Base-by-base conservation (phyloP, 2,888 invertebrate species). In the Xestia c-nigrum region DNA sequence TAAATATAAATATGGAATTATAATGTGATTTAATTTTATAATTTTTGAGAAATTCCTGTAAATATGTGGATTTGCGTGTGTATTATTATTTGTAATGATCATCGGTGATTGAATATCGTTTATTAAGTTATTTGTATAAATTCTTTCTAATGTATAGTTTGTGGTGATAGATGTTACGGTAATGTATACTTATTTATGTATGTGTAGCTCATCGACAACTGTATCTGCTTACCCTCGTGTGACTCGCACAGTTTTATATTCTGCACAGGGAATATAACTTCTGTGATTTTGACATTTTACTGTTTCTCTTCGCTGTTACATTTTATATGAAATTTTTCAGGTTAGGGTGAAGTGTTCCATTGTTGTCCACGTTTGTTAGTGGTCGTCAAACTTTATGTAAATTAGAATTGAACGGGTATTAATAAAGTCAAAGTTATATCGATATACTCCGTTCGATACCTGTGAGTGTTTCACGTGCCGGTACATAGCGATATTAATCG, bases 21-120 rank as follows among this genome's bases (percentile, higher is more conserved):
- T 88, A 90, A 92, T 94, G 94, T 96, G 95, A 95, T 96, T 82
- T 86, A 93, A 92, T 94, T 94, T 93, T 93, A 92, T 92, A 85
- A 91, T 83, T 88, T 79, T 80, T 78, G 61, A 50, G 61, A 91
- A 92, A 92, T 88, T 78, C 85, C 90, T 96, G 96, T 96, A 96
- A 95, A 96, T 96, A 96, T 95, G 94, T 95, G 94, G 93, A 94
- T 95, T 94, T 93, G 91, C 91, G 91, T 92, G 94, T 94, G 93
- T 94, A 92, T 90, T 91, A 90, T 90, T 92, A 91, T 92, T 92
- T 93, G 90, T 93, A 92, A 92, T 78, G 78, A 81, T 81, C 74
- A 81, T 92, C 92, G 83, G 85, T 92, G 91, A 92, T 93, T 89
- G 78, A 88, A 81, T 91, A 94, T 92, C 90, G 88, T 92, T 94